Evolutionary conservation across 2,797 vertebrate species (phyloP), one percentile per base, ranked within the genome.

Genomic region (Gambelia wislizenii): DNA sequence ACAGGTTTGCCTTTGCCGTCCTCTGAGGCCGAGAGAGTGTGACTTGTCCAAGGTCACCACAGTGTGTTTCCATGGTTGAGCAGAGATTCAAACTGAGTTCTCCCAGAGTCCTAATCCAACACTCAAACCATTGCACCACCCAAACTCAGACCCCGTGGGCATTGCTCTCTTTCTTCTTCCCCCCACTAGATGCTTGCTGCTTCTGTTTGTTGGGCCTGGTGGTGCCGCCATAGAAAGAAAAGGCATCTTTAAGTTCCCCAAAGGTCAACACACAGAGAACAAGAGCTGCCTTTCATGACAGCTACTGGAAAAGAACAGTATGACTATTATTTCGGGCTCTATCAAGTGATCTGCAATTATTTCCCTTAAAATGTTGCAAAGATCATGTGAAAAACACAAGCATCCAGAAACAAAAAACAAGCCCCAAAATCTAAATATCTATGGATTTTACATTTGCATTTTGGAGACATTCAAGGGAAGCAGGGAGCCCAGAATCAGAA

Each of bases 311-410:
- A 72, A 78, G 80, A 91, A 95, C 89, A 94, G 88, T 77, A 67
- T 0, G 0, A 59, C 44, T 79, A 89, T 87, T 95, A 92, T 93
- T 77, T 74, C 64, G 91, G 88, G 64, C 33, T 61, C 36, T 0
- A 90, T 86, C 92, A 95, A 95, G 93, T 85, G 82, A 93, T 91
- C 92, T 92, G 90, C 88, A 92, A 85, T 89, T 0, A 8, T 8
- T 87, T 56, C 42, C 59, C 8, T 90, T 90, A 88, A 64, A 94
- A 79, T 0, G 27, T 75, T 88, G 76, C 80, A 88, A 59, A 36
- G 47, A 84, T 89, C 90, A 92, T 39, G 22, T 77, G 86, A 94
- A 70, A 89, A 90, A 84, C 42, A 39, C 67, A 79, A 84, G 90
- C 6, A 83, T 84, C 89, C 6, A 83, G 44, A 7, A 22, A 9